Percentiles rank a stretch among this genome's conserved stretches.
Conservation (phyloP, 2,797 vertebrate genomes). For the Lindbergichthys nudifrons region DNA sequence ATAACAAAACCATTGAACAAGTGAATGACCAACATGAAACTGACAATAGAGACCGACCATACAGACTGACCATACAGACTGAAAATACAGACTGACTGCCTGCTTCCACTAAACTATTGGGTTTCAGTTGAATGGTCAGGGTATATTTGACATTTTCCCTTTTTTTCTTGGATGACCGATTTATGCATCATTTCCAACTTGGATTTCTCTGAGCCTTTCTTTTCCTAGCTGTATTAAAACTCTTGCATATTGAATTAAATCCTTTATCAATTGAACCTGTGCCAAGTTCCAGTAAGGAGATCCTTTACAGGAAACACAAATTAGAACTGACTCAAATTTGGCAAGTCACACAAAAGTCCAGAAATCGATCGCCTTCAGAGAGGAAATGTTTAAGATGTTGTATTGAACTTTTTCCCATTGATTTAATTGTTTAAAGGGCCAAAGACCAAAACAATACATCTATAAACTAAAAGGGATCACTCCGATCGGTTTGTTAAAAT, state of each 20-base stretch:
- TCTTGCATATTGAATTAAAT: conserved; percentile 16
- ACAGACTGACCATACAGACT: not conserved
- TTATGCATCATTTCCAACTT: conserved; percentile 30
- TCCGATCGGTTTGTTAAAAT: not conserved
- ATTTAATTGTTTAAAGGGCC: not conserved
- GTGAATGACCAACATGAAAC: conserved; percentile 33
- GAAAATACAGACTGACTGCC: conserved; percentile 17
- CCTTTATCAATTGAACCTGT: not conserved
- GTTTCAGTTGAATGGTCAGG: conserved; percentile 48
- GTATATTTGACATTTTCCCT: conserved; percentile 10
- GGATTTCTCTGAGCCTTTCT: conserved; percentile 19
- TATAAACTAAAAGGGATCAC: too few species aligned
- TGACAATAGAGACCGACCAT: conserved; percentile 29
- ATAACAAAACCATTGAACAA: conserved; percentile 33
- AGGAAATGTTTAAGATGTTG: not conserved
- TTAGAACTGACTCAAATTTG: conserved; percentile 20
- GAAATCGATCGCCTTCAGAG: not conserved
- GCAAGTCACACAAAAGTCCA: conserved; percentile 13
- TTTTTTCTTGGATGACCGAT: conserved; percentile 16
- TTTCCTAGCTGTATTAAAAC: conserved; percentile 7
- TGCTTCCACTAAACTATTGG: conserved; percentile 46
- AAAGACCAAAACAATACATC: not conserved
- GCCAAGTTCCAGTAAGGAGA: conserved; percentile 30
- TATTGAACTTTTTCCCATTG: not conserved
- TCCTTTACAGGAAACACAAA: conserved; percentile 7